Conservation (phyloP, 2,797 vertebrate genomes). For the Acanthopagrus latus region DNA sequence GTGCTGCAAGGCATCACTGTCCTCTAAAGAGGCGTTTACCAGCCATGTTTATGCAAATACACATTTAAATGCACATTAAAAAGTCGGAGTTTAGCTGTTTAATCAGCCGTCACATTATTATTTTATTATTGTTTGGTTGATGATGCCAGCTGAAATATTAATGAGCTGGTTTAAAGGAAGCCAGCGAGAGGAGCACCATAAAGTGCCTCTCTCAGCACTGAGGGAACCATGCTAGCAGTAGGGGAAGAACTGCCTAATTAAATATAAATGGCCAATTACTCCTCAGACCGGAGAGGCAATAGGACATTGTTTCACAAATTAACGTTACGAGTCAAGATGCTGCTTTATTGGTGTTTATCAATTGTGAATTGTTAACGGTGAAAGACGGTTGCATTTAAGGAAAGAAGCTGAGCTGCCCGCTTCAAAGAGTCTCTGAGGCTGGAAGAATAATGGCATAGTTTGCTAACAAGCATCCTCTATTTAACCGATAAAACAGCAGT, state of each 20-base stretch:
- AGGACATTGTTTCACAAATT: constrained; percentile 80
- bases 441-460: constrained; percentile 16
- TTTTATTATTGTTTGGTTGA: constrained; percentile 88
- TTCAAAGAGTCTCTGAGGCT: constrained; percentile 21
- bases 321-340: constrained; percentile 77
- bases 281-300: constrained; percentile 75
- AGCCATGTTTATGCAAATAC: constrained; percentile 86
- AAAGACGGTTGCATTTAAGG: constrained; percentile 36
- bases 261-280: constrained; percentile 88
- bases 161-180: constrained; percentile 83
- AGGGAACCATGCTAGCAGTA: constrained; percentile 69
- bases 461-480: constrained; percentile 40
- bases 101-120: constrained; percentile 87
- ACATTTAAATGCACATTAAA: constrained; percentile 85
- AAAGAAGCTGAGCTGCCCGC: constrained; percentile 10
- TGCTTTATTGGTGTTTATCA: constrained; percentile 77
- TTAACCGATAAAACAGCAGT: constrained; percentile 30
- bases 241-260: constrained; percentile 81
- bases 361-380: constrained; percentile 58
- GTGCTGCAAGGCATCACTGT: constrained; percentile 82
- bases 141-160: constrained; percentile 86
- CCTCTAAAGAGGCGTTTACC: constrained; percentile 84
- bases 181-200: constrained; percentile 73
- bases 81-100: constrained; percentile 86
- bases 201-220: constrained; percentile 84